These are phyloP conservation scores for Mohoua ochrocephala DNA, from an alignment of 2,113 vertebrate genomes.

Conservation along the genomic window DNA sequence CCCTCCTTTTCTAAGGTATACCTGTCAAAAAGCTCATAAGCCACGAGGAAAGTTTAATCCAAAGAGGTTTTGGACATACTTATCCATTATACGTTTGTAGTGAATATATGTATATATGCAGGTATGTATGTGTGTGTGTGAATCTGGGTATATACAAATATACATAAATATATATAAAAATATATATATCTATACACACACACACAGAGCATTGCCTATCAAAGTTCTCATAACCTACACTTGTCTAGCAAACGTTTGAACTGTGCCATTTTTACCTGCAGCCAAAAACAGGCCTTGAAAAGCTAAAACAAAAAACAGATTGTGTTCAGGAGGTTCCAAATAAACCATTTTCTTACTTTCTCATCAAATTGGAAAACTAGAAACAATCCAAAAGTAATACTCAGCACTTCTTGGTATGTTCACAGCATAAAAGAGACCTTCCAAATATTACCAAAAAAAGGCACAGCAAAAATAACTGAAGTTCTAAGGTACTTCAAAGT, in stretches of 20 bases:
- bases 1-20: background rate
- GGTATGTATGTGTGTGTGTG: accelerated
- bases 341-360: background rate
- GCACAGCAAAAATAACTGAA: background rate
- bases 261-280: background rate
- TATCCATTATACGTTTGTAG: background rate
- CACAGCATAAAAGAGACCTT: background rate
- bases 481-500: background rate
- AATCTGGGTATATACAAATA: background rate
- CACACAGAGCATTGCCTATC: background rate
- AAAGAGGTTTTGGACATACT: background rate
- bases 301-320: background rate
- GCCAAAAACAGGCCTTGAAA: background rate
- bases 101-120: too few species aligned
- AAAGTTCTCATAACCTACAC: background rate
- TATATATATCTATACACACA: background rate
- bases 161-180: background rate
- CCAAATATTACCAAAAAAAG: background rate
- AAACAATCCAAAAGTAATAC: background rate
- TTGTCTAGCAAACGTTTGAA: background rate
- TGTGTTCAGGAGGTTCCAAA: background rate
- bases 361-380: background rate
- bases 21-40: background rate
- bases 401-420: background rate
- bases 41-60: background rate